Evolutionary conservation across 1,140 invertebrate species (phyloP).

Genomic region (Ceratina australensis): DNA sequence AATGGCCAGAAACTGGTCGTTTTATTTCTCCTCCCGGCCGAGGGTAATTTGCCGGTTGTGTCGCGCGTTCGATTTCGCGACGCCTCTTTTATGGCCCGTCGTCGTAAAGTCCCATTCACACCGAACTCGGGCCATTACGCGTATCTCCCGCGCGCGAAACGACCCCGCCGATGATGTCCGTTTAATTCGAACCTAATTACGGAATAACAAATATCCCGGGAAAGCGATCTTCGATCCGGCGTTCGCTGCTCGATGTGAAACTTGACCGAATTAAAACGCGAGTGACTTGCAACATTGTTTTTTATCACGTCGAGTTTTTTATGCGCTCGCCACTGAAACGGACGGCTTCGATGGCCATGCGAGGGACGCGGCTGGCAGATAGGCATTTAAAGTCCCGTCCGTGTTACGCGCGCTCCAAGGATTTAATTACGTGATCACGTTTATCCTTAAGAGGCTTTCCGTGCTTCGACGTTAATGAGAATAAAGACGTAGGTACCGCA

Average conservation of each 20-base stretch:
- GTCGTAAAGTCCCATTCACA: conserved; percentile 47
- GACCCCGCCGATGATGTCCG: not conserved
- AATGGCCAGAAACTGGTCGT: conserved; percentile 47
- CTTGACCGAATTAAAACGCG: not conserved
- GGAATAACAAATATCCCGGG: too few relatives aligned
- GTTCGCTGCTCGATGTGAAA: not conserved
- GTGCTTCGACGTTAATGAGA: not conserved
- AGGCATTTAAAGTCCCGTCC: not conserved
- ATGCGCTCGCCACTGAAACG: not conserved
- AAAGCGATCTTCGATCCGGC: not conserved
- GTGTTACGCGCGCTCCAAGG: not conserved
- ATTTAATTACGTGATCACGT: conserved; percentile 1
- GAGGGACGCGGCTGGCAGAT: not conserved
- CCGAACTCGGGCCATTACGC: conserved; percentile 28
- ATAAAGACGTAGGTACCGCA: not conserved
- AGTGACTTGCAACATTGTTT: not conserved
- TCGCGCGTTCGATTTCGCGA: conserved; percentile 57
- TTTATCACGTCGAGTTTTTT: not conserved
- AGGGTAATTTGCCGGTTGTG: conserved; percentile 57
- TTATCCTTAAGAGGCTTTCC: not conserved
- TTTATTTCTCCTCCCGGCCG: conserved; percentile 31
- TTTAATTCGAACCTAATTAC: conserved; percentile 3
- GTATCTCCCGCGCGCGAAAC: conserved; percentile 9
- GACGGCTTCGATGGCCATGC: not conserved
- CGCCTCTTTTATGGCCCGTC: conserved; percentile 57